These are phyloP conservation scores for Calliphora vicina DNA, from an alignment of 1,140 invertebrate genomes.

Conservation along the genomic window DNA sequence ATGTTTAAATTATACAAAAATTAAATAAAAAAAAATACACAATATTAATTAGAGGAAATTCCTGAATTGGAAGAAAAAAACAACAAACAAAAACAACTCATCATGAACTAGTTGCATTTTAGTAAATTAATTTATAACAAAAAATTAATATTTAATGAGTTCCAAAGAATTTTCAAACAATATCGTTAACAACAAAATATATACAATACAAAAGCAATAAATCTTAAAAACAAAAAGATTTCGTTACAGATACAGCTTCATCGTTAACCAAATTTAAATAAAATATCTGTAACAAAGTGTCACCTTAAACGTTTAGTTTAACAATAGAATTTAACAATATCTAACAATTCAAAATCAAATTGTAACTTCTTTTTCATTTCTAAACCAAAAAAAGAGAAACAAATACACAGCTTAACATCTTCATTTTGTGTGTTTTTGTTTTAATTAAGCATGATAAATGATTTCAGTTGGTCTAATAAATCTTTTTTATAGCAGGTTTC, in stretches of 20 bases:
- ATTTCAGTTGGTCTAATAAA: conserved; percentile 61
- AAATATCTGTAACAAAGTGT: conserved; percentile 16
- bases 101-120: conserved; percentile 9
- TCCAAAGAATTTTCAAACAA: neutral
- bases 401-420: neutral
- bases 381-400: no score
- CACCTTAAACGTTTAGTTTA: neutral
- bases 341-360: neutral
- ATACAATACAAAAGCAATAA: neutral
- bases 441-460: conserved; percentile 64
- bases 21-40: neutral
- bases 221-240: neutral
- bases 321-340: neutral
- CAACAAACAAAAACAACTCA: neutral
- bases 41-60: neutral
- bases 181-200: neutral
- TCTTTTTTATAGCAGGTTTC: conserved; percentile 49
- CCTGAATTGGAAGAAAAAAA: neutral
- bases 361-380: neutral
- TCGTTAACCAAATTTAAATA: neutral
- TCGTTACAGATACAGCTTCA: no score
- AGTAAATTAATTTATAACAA: neutral
- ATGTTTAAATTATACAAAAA: neutral
- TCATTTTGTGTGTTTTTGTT: conserved; percentile 49
- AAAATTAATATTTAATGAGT: neutral